Base-by-base conservation (phyloP, 2,113 vertebrate species). In the Uropsilus gracilis region DNA sequence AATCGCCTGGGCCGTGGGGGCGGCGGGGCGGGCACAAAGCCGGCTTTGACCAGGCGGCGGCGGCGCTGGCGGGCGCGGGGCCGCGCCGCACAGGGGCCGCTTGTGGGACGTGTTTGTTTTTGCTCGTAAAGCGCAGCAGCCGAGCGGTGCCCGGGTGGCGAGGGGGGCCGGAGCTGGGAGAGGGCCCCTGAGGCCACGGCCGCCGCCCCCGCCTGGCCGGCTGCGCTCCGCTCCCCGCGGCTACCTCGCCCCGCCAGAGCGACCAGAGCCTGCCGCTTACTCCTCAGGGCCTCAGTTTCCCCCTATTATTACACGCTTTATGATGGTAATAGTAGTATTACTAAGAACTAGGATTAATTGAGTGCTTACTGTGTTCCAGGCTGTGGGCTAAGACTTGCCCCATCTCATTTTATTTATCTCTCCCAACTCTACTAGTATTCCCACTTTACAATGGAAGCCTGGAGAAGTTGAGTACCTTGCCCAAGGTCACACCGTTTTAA, bases 1-100 rank as follows among this genome's bases (percentile, higher is more conserved):
- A 99, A 98, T 98, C 98, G 96, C 97, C 98, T 97, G 98, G 98
- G 96, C 97, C 96, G 97, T 86, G 95, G 97, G 96, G 97, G 95
- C 91, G 97, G 91, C 91, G 94, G 95, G 90, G 97, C 75, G 85
- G 97, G 66, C 96, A 98, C 98, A 98, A 98, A 98, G 98, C 97
- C 96, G 97, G 98, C 98, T 98, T 98, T 98, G 94, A 98, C 72
- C 94, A 1, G 95, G 96, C 90, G 59, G 92, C 96, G 73, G 91
- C 55, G 92, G 92, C 85, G 85, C 88, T 94, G 96, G 96, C 96
- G 94, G 97, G 83, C 91, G 96, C 81, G 85, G 92, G 96, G 94
- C 90, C 57, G 80, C 34, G 72, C 71, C 8, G 92, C 91, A 94
- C 96, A 97, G 95, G 94, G 93, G 82, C 95, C 66, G 91, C 94